Base-by-base conservation (phyloP, 2,797 vertebrate genomes). In the Florisuga fusca region DNA sequence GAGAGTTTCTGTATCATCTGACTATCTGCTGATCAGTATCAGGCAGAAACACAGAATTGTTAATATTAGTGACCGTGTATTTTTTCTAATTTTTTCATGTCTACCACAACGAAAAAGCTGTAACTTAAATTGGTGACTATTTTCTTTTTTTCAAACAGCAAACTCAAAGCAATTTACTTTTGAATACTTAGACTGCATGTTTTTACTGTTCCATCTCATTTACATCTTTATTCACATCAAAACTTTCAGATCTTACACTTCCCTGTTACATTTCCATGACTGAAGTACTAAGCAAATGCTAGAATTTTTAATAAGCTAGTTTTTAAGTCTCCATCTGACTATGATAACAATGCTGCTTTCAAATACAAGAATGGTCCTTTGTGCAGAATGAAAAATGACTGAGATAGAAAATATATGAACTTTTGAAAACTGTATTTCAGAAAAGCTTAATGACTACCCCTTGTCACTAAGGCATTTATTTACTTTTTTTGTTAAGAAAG, bases 381-480 rank as follows among this genome's bases (percentile, higher is more conserved):
- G 66, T 79, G 79, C 51, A 74, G 87, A 93, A 93, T 34, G 69
- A 82, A 93, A 95, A 93, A 67, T 62, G 51, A 81, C 27, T 53
- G 55, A 85, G 69, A 89, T 57, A 91, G 64, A 93, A 97, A 95
- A 92, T 50, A 72, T 1, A 62, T 1, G 69, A 97, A 90, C 81
- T 91, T 89, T 94, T 75, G 66, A 92, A 92, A 94, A 90, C 13
- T 53, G 75, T 90, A 95, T 96, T 97, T 97, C 94, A 94, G 95
- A 96, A 95, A 95, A 95, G 93, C 61, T 86, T 84, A 89, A 87
- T 59, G 53, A 81, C 87, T 85, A 81, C 46, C 68, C 91, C 92
- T 94, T 84, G 90, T 80, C 89, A 79, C 84, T 81, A 92, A 72
- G 91, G 96, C 91, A 89, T 95, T 87, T 73, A 69, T 76, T 78